Percentiles rank a stretch among this genome's conserved stretches.
phyloP scores from a whole-genome alignment of 2,888 invertebrate genomes.

The Drosophila kuntzei region DNA sequence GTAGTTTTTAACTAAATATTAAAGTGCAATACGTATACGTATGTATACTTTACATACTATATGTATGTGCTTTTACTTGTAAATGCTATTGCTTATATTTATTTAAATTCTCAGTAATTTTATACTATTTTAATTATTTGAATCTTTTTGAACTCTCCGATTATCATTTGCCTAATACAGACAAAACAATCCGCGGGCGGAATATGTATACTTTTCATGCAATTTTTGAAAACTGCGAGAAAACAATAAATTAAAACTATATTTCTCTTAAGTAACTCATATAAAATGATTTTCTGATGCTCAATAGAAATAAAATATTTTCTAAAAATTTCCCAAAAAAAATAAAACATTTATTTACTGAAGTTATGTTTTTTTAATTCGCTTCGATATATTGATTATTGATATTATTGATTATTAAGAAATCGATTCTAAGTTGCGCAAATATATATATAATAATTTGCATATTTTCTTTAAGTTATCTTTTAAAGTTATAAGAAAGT shows the following conservation, averaged over 20 bases:
- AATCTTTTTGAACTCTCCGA: neutral
- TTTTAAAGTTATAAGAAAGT: conserved; percentile 32
- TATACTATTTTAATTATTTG: neutral
- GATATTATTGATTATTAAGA: too few species aligned
- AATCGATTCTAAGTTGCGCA: too few species aligned
- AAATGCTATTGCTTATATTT: conserved; percentile 11
- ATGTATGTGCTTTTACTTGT: conserved; percentile 27
- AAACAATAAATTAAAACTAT: neutral
- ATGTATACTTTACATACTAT: conserved; percentile 14
- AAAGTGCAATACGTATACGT: conserved; percentile 28
- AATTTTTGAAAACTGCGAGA: neutral
- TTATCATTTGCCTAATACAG: conserved; percentile 1
- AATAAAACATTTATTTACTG: neutral
- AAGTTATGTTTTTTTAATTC: neutral
- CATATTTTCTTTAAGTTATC: conserved; percentile 5
- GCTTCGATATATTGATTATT: too few species aligned
- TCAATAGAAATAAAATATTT: conserved; percentile 12
- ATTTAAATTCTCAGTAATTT: neutral
- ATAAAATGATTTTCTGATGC: conserved; percentile 11
- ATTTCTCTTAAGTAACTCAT: conserved; percentile 22
- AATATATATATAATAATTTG: too few species aligned
- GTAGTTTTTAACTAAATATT: conserved; percentile 54
- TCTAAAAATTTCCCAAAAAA: neutral
- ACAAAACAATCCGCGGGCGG: conserved; percentile 66
- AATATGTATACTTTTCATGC: conserved; percentile 22